phyloP scores from a whole-genome alignment of 2,797 vertebrate genomes.

The Numenius phaeopus region DNA sequence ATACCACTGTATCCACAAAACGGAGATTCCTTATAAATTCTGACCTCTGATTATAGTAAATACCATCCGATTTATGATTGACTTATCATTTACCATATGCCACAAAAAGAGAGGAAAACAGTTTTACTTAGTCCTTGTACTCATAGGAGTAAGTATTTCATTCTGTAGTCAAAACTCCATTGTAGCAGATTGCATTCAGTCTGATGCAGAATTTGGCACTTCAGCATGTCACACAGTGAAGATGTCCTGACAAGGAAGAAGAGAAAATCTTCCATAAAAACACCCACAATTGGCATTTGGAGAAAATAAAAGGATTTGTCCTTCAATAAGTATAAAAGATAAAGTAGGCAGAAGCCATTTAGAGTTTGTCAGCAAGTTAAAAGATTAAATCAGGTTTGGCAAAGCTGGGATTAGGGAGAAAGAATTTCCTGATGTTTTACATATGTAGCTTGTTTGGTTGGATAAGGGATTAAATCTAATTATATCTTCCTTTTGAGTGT shows the following conservation, averaged over 20 bases:
- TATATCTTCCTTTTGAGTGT: background rate
- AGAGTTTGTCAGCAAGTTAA: background rate
- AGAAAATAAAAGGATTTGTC: background rate
- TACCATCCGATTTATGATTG: background rate
- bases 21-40: background rate
- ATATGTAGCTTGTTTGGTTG: background rate
- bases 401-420: background rate
- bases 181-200: background rate
- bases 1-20: background rate
- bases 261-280: background rate
- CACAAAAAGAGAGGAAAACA: background rate
- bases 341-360: background rate
- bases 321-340: background rate
- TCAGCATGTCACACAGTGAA: background rate
- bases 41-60: background rate
- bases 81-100: background rate
- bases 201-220: background rate
- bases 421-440: background rate
- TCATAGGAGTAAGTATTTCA: background rate
- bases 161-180: background rate
- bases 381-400: rapidly evolving
- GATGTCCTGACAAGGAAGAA: background rate
- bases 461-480: background rate
- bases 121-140: background rate
- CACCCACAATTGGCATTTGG: background rate